Percentiles rank a stretch among this genome's conserved stretches.
These are phyloP conservation scores for Sinocyclocheilus maitianheensis DNA, from an alignment of 2,113 vertebrate genomes.

Conservation along the genomic window DNA sequence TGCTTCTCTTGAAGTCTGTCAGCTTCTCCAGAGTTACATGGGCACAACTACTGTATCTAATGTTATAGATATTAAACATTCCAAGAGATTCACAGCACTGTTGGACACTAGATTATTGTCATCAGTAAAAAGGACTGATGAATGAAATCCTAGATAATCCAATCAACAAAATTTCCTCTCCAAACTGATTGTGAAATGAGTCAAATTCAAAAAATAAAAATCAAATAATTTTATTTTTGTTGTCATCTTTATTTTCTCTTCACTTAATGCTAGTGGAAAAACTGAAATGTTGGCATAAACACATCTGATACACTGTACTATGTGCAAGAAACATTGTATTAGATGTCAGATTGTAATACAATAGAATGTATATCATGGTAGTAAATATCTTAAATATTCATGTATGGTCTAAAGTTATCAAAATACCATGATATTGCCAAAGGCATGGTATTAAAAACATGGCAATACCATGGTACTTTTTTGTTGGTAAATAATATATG, in stretches of 20 bases:
- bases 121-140: background rate
- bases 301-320: background rate
- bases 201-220: constrained; percentile 13
- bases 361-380: background rate
- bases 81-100: constrained; percentile 30
- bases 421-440: too few relatives aligned
- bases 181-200: constrained; percentile 21
- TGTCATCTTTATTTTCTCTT: background rate
- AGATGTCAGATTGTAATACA: background rate
- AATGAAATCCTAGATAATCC: background rate
- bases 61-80: constrained; percentile 36
- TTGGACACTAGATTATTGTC: constrained; percentile 1
- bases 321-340: background rate
- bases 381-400: background rate
- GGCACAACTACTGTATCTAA: constrained; percentile 39
- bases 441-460: background rate
- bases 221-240: background rate
- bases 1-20: constrained; percentile 31
- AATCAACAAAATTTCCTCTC: background rate
- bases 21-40: constrained; percentile 27
- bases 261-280: background rate
- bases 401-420: background rate
- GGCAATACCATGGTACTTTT: background rate
- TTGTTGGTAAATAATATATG: background rate
- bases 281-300: background rate